Base-by-base conservation (phyloP, 2,797 vertebrate genomes). In the Catharus ustulatus region DNA sequence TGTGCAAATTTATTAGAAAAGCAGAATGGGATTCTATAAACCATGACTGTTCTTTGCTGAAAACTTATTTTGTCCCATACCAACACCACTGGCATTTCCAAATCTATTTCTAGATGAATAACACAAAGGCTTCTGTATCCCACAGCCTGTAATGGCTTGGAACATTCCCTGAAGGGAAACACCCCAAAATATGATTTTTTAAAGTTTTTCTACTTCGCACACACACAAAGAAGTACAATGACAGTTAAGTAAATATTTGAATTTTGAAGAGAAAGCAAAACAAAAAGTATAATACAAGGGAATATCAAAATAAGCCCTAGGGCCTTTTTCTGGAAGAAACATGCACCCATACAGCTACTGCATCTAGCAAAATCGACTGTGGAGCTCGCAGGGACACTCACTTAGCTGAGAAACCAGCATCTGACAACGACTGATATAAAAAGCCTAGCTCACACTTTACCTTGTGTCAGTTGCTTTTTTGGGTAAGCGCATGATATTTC, bases 381-480 rank as follows among this genome's bases (percentile, higher is more conserved):
- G 46, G 40, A 80, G 13, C 46, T 94, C 45, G 29, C 66, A 78
- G 69, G 54, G 40, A 22, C 30, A 62, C 43, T 29, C 21, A 57
- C 76, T 75, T 77, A 82, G 16, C 64, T 82, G 63, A 84, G 55
- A 90, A 61, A 21, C 12, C 19, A 29, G 43, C 74, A 87, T 58
- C 74, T 93, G 88, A 21, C 45, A 78, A 13, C 1, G 9, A 55
- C 16, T 68, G 30, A 74, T 66, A 78, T n/a, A 91, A 93, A 91
- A 84, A 71, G 5, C 45, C 16, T 40, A 46, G 11, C 7, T 72
- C 58, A 74, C 52, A 51, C 40, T 78, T 82, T 69, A 90, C 66
- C 36, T 87, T 67, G 36, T 74, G 58, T 69, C 26, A 24, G 23
- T 58, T 58, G 34, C 16, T 48, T 84, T 93, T 87, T 68, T 67